Evolutionary conservation across 2,113 vertebrate species (phyloP).

Genomic region (Pantherophis guttatus): DNA sequence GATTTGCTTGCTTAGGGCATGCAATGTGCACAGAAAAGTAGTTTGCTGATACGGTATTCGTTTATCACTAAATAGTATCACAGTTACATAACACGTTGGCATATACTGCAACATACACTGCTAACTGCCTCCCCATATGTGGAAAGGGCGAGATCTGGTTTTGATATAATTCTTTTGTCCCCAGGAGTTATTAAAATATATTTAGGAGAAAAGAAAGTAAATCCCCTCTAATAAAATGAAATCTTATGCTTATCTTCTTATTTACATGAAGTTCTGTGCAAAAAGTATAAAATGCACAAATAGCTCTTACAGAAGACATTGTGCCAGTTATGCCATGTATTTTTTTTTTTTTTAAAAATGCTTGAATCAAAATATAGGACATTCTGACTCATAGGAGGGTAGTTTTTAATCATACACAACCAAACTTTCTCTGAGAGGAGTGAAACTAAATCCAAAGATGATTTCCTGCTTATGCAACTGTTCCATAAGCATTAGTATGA

Average conservation of each 20-base stretch:
- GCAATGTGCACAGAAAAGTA: not conserved
- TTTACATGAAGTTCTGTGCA: not conserved
- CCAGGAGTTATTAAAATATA: not conserved
- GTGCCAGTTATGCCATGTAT: fast-evolving
- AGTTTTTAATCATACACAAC: not conserved
- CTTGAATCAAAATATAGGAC: not conserved
- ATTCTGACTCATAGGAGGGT: not conserved
- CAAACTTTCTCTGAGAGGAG: not conserved
- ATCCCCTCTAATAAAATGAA: not conserved
- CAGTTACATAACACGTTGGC: not conserved
- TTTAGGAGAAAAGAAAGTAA: not conserved
- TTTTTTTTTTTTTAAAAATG: not conserved
- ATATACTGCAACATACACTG: not conserved
- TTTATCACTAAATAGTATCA: not conserved
- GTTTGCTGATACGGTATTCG: not conserved
- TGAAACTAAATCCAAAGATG: not conserved
- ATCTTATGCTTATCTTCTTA: not conserved
- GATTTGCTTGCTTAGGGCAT: not conserved
- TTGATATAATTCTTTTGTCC: not conserved
- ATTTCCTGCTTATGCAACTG: not conserved
- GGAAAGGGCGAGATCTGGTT: not conserved
- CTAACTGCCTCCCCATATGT: too few species aligned
- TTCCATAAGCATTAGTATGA: not conserved
- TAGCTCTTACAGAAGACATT: not conserved
- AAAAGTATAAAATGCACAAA: not conserved